Conservation (phyloP, 2,888 invertebrate species). For the Sturmia bella region DNA sequence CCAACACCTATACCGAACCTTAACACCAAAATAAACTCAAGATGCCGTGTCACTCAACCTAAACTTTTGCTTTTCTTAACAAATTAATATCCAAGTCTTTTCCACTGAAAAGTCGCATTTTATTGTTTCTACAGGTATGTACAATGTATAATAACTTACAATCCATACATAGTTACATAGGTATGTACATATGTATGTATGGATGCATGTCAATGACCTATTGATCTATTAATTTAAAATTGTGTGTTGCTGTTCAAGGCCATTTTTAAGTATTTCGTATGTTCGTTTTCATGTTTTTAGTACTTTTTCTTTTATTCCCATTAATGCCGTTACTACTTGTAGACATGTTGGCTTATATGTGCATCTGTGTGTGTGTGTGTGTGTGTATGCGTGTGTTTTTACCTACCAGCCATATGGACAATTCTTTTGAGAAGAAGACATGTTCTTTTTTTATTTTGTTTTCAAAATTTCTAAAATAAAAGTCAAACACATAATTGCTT, state of each 20-base stretch:
- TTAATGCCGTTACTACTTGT: slow-evolving; percentile 28
- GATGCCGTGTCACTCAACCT: too few species aligned
- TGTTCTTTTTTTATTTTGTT: too few species aligned
- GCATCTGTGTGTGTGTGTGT: background rate
- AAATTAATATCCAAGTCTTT: too few species aligned
- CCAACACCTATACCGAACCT: too few species aligned
- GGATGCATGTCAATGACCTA: slow-evolving; percentile 46
- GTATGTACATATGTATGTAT: too few species aligned
- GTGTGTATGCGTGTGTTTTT: background rate
- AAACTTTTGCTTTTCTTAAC: too few species aligned
- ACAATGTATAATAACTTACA: too few species aligned
- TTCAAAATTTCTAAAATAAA: slow-evolving; percentile 45
- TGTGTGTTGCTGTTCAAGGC: slow-evolving; percentile 50
- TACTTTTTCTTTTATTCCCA: background rate
- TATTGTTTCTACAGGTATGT: too few species aligned
- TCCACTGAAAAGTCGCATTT: too few species aligned
- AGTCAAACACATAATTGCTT: slow-evolving; percentile 61
- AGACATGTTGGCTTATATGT: slow-evolving; percentile 1
- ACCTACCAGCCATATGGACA: background rate
- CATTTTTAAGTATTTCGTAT: slow-evolving; percentile 34
- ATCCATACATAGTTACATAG: too few species aligned
- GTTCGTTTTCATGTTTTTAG: slow-evolving; percentile 34
- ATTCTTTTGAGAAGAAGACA: slow-evolving; percentile 56
- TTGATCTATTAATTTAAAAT: slow-evolving; percentile 62
- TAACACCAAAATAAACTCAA: too few species aligned